A percentile compares a stretch with the other conserved stretches of the same genome.
Conservation (phyloP, 2,797 vertebrate genomes). For the Etheostoma nigrum region DNA sequence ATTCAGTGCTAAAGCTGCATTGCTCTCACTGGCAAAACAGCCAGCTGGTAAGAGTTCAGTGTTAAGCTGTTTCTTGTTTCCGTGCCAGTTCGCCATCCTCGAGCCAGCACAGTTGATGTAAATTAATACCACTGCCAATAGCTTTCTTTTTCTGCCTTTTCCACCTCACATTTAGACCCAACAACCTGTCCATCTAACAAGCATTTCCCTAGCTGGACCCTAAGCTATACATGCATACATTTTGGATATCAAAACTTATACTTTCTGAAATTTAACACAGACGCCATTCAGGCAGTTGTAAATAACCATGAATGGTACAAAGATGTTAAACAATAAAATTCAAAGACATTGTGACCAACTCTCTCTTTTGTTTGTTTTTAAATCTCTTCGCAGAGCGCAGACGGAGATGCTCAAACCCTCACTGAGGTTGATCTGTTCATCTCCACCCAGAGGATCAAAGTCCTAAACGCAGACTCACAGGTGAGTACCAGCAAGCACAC, state of each 20-base stretch:
- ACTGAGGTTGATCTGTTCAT: slow-evolving; percentile 99
- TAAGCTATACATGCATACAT: slow-evolving; percentile 52
- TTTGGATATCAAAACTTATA: slow-evolving; percentile 24
- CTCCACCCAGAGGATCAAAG: slow-evolving; percentile 99
- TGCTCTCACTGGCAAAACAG: slow-evolving; percentile 57
- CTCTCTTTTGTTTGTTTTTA: slow-evolving; percentile 50
- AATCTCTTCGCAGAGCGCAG: slow-evolving; percentile 86
- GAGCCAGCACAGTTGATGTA: slow-evolving; percentile 61
- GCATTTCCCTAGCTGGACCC: slow-evolving; percentile 25
- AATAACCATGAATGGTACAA: slow-evolving; percentile 13
- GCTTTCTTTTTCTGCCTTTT: slow-evolving; percentile 49
- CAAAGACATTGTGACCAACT: slow-evolving; percentile 16
- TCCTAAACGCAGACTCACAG: slow-evolving; percentile 98
- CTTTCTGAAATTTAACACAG: slow-evolving; percentile 25
- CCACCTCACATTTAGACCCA: slow-evolving; percentile 55
- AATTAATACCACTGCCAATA: slow-evolving; percentile 52
- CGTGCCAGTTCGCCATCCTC: slow-evolving; percentile 49
- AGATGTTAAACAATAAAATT: slow-evolving; percentile 9
- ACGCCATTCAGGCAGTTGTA: slow-evolving; percentile 23
- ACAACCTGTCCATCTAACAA: slow-evolving; percentile 50
- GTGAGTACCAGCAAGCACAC: slow-evolving; percentile 75
- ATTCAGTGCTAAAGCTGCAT: slow-evolving; percentile 43
- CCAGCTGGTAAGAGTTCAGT: slow-evolving; percentile 73
- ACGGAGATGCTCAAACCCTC: slow-evolving; percentile 93
- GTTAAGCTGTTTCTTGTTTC: slow-evolving; percentile 64